These are phyloP conservation scores for Mormoops blainvillei DNA, from an alignment of 2,113 vertebrate species.

Conservation along the genomic window DNA sequence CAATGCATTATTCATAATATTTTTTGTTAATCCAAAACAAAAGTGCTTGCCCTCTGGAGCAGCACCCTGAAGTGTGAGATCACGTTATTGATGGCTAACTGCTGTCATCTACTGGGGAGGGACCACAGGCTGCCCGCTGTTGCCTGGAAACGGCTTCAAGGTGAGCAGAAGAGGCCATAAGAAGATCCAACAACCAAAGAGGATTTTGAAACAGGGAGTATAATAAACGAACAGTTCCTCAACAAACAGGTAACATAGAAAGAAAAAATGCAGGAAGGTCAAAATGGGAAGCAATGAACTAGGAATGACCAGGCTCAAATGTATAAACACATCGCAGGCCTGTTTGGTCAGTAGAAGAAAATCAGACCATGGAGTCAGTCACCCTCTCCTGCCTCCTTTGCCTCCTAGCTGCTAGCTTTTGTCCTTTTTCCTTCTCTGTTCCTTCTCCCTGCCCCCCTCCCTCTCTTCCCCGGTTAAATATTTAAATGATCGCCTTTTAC, in stretches of 20 bases:
- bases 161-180: neutral
- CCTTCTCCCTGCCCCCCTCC: neutral
- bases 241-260: neutral
- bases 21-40: conserved; percentile 17
- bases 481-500: neutral
- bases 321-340: neutral
- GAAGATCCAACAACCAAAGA: neutral
- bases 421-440: neutral
- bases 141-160: neutral
- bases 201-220: neutral
- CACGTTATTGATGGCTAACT: conserved; percentile 2
- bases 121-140: neutral
- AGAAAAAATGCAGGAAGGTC: neutral
- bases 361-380: neutral
- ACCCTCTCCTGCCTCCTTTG: neutral
- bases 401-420: neutral
- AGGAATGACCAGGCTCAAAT: neutral
- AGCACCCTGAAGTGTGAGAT: conserved; percentile 4
- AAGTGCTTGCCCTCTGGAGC: neutral
- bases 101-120: neutral
- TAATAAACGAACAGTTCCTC: neutral
- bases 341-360: neutral
- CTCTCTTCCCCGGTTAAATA: neutral
- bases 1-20: conserved; percentile 3
- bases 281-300: neutral